These are phyloP conservation scores for Aphelenchoides fujianensis DNA, from an alignment of 1,140 invertebrate genomes.

Conservation along the genomic window DNA sequence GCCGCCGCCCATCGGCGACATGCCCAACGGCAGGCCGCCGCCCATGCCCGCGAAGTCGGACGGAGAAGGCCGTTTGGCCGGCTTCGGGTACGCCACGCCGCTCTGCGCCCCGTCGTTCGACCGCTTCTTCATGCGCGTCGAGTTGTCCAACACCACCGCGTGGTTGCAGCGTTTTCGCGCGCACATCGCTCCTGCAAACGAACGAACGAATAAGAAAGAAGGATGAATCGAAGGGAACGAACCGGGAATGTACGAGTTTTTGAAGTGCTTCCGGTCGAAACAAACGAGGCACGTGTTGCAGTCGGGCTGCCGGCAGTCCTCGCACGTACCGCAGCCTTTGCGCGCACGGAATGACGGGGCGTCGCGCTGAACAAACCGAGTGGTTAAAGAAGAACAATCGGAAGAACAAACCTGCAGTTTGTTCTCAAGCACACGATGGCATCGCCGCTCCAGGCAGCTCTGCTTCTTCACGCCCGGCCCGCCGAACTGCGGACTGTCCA, in stretches of 20 bases:
- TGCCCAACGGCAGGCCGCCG: background rate
- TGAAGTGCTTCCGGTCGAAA: constrained; percentile 36
- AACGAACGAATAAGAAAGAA: no score
- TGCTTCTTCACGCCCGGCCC: constrained; percentile 55
- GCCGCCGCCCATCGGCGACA: background rate
- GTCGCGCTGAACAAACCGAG: constrained; percentile 37
- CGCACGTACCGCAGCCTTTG: constrained; percentile 46
- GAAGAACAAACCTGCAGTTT: constrained; percentile 44
- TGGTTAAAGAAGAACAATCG: background rate
- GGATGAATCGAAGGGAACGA: constrained; percentile 53
- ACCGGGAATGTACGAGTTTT: no score
- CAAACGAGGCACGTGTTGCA: constrained; percentile 53
- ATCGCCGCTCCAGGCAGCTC: constrained; percentile 49
- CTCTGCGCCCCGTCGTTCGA: background rate
- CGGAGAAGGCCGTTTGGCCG: constrained; percentile 4
- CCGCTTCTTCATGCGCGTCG: constrained; percentile 9
- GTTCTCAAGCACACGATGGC: constrained; percentile 50
- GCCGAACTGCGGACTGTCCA: constrained; percentile 51
- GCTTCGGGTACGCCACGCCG: background rate
- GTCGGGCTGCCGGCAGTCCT: constrained; percentile 49
- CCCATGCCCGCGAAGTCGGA: background rate
- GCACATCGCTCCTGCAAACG: constrained; percentile 55
- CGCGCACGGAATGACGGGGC: constrained; percentile 53
- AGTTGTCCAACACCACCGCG: constrained; percentile 24
- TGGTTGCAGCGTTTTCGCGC: constrained; percentile 54